Conservation (phyloP, 2,113 vertebrate genomes). For the Brevimyrus niger region DNA sequence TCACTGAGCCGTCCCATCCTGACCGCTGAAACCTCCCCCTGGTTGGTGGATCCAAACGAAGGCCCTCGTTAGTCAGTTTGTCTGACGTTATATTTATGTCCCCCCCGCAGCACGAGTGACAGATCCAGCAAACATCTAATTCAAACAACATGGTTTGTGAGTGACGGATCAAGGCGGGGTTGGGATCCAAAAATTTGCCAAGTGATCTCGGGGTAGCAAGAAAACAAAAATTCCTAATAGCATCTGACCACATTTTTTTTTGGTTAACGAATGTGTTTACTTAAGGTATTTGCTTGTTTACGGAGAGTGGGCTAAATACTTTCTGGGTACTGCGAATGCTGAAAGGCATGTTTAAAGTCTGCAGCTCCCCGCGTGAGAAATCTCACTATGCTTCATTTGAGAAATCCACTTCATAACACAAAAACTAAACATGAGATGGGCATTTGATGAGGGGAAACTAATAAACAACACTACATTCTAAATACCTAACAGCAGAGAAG, state of each 20-base stretch:
- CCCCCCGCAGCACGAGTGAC: conserved; percentile 40
- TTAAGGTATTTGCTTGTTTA: background rate
- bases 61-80: conserved; percentile 48
- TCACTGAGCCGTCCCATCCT: background rate
- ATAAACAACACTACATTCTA: background rate
- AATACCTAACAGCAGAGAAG: background rate
- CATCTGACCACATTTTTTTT: background rate
- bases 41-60: conserved; percentile 33
- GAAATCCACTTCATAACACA: background rate
- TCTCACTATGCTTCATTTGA: background rate
- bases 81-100: conserved; percentile 46
- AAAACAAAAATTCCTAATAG: background rate
- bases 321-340: background rate
- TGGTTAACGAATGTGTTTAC: conserved; percentile 15
- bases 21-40: background rate
- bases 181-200: conserved; percentile 21
- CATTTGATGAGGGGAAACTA: background rate
- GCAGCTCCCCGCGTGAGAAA: background rate
- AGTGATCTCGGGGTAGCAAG: conserved; percentile 19
- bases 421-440: background rate
- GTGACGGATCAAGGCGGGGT: conserved; percentile 7
- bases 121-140: conserved; percentile 41
- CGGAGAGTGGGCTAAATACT: background rate
- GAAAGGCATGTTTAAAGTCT: background rate
- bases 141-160: conserved; percentile 39